phyloP scores from a whole-genome alignment of 2,888 invertebrate species.

The Amiota mariae region DNA sequence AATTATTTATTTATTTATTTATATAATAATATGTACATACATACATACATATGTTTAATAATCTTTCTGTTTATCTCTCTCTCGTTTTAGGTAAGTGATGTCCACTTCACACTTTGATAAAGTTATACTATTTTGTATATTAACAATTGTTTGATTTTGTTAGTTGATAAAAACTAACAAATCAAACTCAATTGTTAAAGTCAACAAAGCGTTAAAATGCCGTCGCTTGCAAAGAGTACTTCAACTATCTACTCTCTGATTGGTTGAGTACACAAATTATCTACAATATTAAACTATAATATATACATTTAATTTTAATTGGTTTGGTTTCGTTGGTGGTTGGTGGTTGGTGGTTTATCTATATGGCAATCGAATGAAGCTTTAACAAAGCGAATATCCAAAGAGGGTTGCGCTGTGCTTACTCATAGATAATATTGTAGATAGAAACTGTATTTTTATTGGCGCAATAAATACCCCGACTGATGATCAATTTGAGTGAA shows the following conservation, averaged over 20 bases:
- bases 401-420: no score
- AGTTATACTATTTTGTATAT: background rate
- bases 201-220: slow-evolving; percentile 48
- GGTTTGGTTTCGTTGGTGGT: slow-evolving; percentile 37
- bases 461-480: slow-evolving; percentile 49
- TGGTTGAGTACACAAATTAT: slow-evolving; percentile 60
- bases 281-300: slow-evolving; percentile 52
- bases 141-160: background rate
- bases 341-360: slow-evolving; percentile 37
- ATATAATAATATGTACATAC: background rate
- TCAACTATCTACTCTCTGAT: slow-evolving; percentile 44
- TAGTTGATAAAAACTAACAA: background rate
- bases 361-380: slow-evolving; percentile 3
- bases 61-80: slow-evolving; percentile 24
- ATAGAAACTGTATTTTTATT: slow-evolving; percentile 50
- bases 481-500: no score
- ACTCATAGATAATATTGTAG: slow-evolving; percentile 12
- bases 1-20: background rate
- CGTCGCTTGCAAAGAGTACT: slow-evolving; percentile 44
- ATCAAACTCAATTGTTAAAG: slow-evolving; percentile 30
- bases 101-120: background rate
- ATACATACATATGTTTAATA: slow-evolving; percentile 6
- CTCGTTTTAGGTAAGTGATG: slow-evolving; percentile 31
- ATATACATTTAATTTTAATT: slow-evolving; percentile 58
- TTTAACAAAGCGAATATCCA: no score